Percentiles rank a stretch among this genome's conserved stretches.
phyloP scores from a whole-genome alignment of 2,797 vertebrate genomes.

The Apogon talboti region DNA sequence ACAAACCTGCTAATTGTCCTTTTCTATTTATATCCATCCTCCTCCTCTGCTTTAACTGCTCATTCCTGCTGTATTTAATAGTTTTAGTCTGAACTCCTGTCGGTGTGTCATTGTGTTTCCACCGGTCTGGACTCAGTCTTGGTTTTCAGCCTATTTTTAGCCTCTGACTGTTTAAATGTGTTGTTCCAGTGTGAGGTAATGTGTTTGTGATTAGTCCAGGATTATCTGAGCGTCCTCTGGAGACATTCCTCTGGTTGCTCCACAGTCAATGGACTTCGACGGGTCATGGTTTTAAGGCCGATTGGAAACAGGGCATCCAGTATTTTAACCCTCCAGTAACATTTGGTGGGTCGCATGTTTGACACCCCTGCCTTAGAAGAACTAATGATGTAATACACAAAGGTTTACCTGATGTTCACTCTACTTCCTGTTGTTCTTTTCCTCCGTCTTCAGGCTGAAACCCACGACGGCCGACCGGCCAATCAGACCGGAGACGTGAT shows the following conservation, averaged over 20 bases:
- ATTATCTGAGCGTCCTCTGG: conserved; percentile 14
- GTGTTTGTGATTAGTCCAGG: conserved; percentile 19
- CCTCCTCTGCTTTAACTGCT: neutral
- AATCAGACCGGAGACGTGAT: conserved; percentile 88
- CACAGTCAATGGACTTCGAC: conserved; percentile 2
- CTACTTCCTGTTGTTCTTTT: neutral
- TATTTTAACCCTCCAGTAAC: no score
- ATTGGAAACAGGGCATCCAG: neutral
- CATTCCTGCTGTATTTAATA: neutral
- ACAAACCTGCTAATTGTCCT: neutral
- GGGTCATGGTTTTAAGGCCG: neutral
- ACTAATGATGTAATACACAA: no score
- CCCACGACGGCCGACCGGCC: conserved; percentile 82
- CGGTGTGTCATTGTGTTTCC: conserved; percentile 28
- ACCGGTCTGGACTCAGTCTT: neutral
- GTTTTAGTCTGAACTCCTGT: conserved; percentile 9
- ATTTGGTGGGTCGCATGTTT: no score
- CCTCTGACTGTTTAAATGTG: conserved; percentile 3
- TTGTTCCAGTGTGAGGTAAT: conserved; percentile 16
- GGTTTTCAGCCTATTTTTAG: conserved; percentile 44
- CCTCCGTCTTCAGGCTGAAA: conserved; percentile 82
- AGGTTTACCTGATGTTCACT: neutral
- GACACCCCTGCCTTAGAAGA: no score
- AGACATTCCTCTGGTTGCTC: conserved; percentile 8
- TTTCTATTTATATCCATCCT: neutral